Evolutionary conservation across 2,113 vertebrate genomes (phyloP).

Genomic region (Hiodon tergisus): DNA sequence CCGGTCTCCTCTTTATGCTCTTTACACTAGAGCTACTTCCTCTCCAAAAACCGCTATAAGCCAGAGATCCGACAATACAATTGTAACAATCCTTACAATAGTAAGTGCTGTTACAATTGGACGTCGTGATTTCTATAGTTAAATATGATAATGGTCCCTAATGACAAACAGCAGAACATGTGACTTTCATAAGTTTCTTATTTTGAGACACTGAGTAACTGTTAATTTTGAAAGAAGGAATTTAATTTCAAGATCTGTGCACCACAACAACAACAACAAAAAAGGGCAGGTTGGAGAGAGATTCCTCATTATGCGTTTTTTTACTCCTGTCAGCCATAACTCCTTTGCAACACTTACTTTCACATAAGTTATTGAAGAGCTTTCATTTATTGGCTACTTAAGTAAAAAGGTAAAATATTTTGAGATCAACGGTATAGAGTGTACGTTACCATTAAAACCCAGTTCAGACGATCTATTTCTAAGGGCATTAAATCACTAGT

Average conservation of each 20-base stretch:
- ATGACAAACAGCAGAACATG: background rate
- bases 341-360: background rate
- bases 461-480: too few species aligned
- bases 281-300: background rate
- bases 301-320: background rate
- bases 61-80: background rate
- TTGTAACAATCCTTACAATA: too few species aligned
- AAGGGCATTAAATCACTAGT: too few species aligned
- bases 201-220: too few species aligned
- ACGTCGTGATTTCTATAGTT: too few species aligned
- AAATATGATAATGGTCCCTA: too few species aligned
- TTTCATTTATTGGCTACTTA: background rate
- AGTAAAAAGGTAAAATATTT: background rate
- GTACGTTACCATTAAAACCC: too few species aligned
- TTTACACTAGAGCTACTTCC: background rate
- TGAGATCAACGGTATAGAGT: too few species aligned
- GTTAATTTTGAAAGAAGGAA: background rate
- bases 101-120: too few species aligned
- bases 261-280: background rate
- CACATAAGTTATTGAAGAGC: background rate
- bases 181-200: too few species aligned
- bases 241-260: background rate
- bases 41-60: background rate
- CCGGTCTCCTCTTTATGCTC: background rate
- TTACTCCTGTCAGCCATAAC: background rate